Evolutionary conservation across 2,797 vertebrate genomes (phyloP), one percentile per base, ranked within the genome.

Genomic region (Sebastes matsubarae): DNA sequence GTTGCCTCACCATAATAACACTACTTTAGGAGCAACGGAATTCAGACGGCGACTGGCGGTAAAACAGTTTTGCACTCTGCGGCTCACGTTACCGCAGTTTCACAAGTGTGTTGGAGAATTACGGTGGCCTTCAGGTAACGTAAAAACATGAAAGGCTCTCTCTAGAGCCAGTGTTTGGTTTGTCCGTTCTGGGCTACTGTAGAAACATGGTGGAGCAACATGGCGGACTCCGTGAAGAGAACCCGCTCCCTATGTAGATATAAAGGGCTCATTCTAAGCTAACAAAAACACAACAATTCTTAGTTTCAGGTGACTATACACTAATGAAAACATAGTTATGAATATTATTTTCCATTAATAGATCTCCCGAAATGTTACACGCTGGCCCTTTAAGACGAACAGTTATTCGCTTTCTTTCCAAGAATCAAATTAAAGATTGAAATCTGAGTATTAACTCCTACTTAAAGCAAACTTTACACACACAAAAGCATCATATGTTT

Each of bases 221-320:
- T 14, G 7, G 46, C 0, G 8, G 18, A 52, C 8, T 52, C 8
- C 0, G 8, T 52, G 50, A 52, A n/a, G 0, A 52, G 1, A 0
- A n/a, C 50, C 8, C 0, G 8, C 20, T 20, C 20, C 0, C 50
- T n/a, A 52, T 52, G 50, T n/a, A 20, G 16, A 46, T 4, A 2
- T 46, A 0, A 46, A 18, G 1, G 0, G 16, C 42, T 46, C 42
- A 46, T 46, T 46, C 7, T 18, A 20, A 46, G 42, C 42, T 46
- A 4, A 1, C 7, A 0, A 50, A 50, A 20, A 50, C 46, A 50
- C 46, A 50, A 20, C 16, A 20, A 50, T 54, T 20, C 50, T n/a
- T 20, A 52, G 8, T n/a, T n/a, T 10, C 18, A 52, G 50, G 18
- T 52, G 50, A n/a, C 0, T 52, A n/a, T 52, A 52, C 18, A 52